Percentiles rank a stretch among this genome's conserved stretches.
phyloP scores from a whole-genome alignment of 2,888 invertebrate species.

The Drepana falcataria region DNA sequence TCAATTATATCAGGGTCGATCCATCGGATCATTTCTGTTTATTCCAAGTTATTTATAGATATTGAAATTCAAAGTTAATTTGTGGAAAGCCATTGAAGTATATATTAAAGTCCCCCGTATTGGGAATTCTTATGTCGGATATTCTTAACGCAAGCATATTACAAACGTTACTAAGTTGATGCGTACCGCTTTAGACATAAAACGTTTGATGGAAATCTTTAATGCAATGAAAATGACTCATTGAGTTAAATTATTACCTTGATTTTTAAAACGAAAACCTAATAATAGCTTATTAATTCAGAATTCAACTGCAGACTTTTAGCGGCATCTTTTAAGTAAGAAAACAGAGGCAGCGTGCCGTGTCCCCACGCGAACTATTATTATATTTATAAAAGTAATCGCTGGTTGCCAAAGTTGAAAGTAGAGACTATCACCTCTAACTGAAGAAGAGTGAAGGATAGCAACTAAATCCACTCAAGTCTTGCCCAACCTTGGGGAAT shows the following conservation, averaged over 20 bases:
- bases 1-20: not conserved
- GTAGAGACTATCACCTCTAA: too few species aligned
- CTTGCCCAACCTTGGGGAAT: too few species aligned
- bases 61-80: not conserved
- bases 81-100: not conserved
- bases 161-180: not conserved
- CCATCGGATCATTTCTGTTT: not conserved
- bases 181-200: not conserved
- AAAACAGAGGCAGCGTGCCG: too few species aligned
- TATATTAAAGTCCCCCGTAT: not conserved
- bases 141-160: not conserved
- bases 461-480: too few species aligned
- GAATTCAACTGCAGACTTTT: not conserved
- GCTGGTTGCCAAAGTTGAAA: too few species aligned
- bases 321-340: not conserved
- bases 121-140: not conserved
- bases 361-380: too few species aligned
- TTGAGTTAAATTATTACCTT: not conserved
- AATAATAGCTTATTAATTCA: not conserved
- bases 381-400: too few species aligned
- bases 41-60: not conserved
- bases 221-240: not conserved
- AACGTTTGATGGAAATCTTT: not conserved
- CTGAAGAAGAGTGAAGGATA: too few species aligned
- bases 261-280: not conserved